Percentiles rank a stretch among this genome's conserved stretches.
phyloP scores from a whole-genome alignment of 2,113 vertebrate species.

The Cheirogaleus medius region DNA sequence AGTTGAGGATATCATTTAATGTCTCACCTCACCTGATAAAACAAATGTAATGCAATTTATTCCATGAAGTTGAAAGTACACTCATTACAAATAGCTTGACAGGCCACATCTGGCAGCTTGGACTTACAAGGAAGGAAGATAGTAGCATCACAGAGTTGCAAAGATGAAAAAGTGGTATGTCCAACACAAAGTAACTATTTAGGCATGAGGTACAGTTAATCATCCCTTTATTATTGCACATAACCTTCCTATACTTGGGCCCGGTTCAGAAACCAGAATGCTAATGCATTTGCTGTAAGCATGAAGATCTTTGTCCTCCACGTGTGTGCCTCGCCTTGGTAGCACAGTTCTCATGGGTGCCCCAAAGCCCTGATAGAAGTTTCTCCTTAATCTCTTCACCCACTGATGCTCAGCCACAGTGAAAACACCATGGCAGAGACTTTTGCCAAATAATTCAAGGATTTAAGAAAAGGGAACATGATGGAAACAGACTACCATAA shows the following conservation, averaged over 20 bases:
- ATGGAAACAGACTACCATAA: not conserved
- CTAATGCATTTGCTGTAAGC: not conserved
- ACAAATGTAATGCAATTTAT: not conserved
- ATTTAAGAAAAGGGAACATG: not conserved
- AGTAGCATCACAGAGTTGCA: not conserved
- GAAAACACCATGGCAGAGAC: not conserved
- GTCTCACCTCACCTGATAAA: not conserved
- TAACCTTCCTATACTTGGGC: not conserved
- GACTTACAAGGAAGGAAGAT: not conserved
- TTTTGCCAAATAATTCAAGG: not conserved
- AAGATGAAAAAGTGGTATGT: not conserved
- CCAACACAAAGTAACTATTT: not conserved
- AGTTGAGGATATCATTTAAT: not conserved
- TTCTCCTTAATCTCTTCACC: not conserved
- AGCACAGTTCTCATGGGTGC: not conserved
- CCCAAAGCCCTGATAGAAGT: not conserved
- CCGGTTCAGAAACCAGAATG: conserved; percentile 13
- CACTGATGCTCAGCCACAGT: not conserved
- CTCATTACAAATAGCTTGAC: not conserved
- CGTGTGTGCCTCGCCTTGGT: not conserved
- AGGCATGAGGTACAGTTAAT: not conserved
- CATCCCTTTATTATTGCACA: not conserved
- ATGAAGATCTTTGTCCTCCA: not conserved
- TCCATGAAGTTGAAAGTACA: not conserved
- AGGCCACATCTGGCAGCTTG: not conserved